Base-by-base conservation (phyloP, 2,113 vertebrate species). In the Cochlearius cochlearius region DNA sequence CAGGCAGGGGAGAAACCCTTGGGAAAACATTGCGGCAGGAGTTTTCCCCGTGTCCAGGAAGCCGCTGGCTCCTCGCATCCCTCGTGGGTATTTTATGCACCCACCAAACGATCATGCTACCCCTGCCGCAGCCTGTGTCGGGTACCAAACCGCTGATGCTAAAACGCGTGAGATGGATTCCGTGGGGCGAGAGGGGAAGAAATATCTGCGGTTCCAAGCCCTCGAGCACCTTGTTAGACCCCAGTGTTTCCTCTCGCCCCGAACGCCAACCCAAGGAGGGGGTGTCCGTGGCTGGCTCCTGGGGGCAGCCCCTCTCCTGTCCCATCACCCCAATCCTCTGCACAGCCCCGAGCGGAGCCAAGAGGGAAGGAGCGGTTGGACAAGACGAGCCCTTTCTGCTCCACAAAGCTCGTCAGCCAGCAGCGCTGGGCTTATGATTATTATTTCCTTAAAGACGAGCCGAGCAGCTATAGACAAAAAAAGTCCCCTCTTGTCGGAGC, bases 391-490 rank as follows among this genome's bases (percentile, higher is more conserved):
- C 94, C 82, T 86, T 77, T 92, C 85, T 80, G 36, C 80, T 71
- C 79, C 86, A 71, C 90, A 59, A 59, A 86, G 79, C 86, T 91
- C 36, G 0, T 73, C 92, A 93, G 78, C 85, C 93, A 58, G 88
- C 59, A 16, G 67, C 15, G 0, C 80, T 43, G 71, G 75, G 67
- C 75, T 90, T 50, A 29, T 86, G 95, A 97, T 97, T 87, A 95
- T 87, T 84, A 95, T 96, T 95, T 96, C 94, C 93, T 94, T 96
- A 92, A 94, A 93, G 97, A 97, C 26, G 36, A 89, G 86, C 78
- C 1, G 39, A 92, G 81, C 73, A 52, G 79, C 76, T 32, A 66
- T 56, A 92, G 95, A 92, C 92, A 96, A 86, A 95, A 94, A 95
- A 82, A 62, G 77, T 83, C 82, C 79, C 79, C 88, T 96, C 96